Percentiles rank a stretch among this genome's conserved stretches.
Evolutionary conservation across 2,888 invertebrate genomes (phyloP).

Genomic region (Unio delphinus): DNA sequence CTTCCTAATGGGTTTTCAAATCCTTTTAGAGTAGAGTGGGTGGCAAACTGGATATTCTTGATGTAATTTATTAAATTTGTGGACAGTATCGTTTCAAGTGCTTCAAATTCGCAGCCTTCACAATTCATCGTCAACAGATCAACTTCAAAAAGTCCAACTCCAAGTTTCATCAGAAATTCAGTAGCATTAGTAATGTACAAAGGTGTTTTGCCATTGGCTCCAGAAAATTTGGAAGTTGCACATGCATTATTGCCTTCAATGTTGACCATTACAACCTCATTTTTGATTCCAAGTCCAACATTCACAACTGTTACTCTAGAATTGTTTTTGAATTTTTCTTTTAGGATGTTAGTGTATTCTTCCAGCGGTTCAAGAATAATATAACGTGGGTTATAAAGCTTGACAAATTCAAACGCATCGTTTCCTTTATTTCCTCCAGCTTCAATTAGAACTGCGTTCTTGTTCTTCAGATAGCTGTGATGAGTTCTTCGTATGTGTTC

Average conservation of each 20-base stretch:
- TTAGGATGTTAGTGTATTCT: constrained; percentile 24
- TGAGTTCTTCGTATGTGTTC: constrained; percentile 29
- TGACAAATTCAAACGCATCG: constrained; percentile 34
- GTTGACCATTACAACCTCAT: constrained; percentile 28
- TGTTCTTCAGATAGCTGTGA: constrained; percentile 27
- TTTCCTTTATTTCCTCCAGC: constrained; percentile 39
- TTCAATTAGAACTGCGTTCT: constrained; percentile 31
- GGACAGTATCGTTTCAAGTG: constrained; percentile 25
- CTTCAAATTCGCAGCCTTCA: constrained; percentile 44
- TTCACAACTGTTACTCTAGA: constrained; percentile 31
- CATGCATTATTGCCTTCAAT: constrained; percentile 33
- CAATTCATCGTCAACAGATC: constrained; percentile 43
- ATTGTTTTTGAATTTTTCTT: constrained; percentile 31
- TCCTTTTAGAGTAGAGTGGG: constrained; percentile 22
- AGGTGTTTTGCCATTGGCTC: constrained; percentile 19
- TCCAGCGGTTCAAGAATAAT: constrained; percentile 34
- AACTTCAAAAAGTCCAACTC: constrained; percentile 33
- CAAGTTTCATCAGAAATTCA: constrained; percentile 28
- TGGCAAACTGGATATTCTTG: constrained; percentile 39
- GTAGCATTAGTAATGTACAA: constrained; percentile 32
- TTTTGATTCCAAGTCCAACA: constrained; percentile 32
- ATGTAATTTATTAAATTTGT: constrained; percentile 29
- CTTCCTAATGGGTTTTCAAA: constrained; percentile 22
- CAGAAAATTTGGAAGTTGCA: constrained; percentile 37
- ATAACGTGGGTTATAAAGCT: constrained; percentile 30